Evolutionary conservation across 1,140 invertebrate genomes (phyloP), one percentile per base, ranked within the genome.

Genomic region (Neodiprion fabricii): DNA sequence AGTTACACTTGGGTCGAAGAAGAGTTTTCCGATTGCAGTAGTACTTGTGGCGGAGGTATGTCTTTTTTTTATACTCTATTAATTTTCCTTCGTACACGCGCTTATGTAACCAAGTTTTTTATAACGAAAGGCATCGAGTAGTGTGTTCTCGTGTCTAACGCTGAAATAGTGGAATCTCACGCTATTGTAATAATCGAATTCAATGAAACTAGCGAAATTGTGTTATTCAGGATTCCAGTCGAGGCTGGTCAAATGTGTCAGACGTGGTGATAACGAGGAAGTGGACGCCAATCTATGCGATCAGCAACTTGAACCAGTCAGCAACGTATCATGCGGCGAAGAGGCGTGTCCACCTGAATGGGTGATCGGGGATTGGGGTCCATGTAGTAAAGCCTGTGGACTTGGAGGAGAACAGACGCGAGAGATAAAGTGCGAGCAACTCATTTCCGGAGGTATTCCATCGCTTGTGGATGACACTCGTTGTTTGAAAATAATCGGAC

Each of bases 11-110:
- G 96, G 96, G 91, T 92, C 8, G 91, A 91, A 80, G 94, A 93
- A 53, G 92, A 94, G 74, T 99, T 95, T 86, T 92, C 93, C 7
- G 88, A 91, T 0, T 99, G 97, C 85, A 94, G 92, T 74, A 91
- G 91, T 4, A 91, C 92, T 9, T 99, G 97, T 85, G 97, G 97
- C 21, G 95, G 95, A 90, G 97, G 97, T 94, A 87, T n/a, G 12
- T n/a, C 48, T 53, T 67, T 73, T 40, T 48, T 11, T 40, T 12
- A 21, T 21, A 21, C 17, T 8, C 7, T n/a, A 47, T 65, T 7
- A 10, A 68, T 8, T 23, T 11, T 23, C 10, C n/a, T 17, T 23
- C 14, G 14, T 5, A 12, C 7, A 68, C 40, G 11, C 3, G 11
- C 9, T 10, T 5, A 14, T 66, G 1, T 7, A 50, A 72, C 11